Evolutionary conservation across 2,888 invertebrate genomes (phyloP).

Genomic region (Spatulosminthurus flaviceps): DNA sequence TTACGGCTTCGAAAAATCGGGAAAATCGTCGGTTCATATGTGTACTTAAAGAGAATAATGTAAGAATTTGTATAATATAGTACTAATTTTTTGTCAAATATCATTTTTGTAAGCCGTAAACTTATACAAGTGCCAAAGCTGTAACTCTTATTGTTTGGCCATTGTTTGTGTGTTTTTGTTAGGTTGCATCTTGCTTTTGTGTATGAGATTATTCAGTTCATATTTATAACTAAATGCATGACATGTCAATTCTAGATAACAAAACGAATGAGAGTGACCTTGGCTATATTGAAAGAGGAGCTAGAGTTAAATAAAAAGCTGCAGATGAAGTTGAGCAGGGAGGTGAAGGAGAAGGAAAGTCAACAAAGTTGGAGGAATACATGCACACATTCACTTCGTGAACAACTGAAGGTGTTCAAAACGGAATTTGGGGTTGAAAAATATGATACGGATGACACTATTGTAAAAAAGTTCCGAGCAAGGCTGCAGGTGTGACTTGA

Average conservation of each 20-base stretch:
- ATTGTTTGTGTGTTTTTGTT: neutral
- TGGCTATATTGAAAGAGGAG: conserved; percentile 95
- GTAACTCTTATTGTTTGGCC: no score
- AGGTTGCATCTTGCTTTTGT: neutral
- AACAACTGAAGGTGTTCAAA: conserved; percentile 97
- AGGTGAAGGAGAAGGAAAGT: conserved; percentile 99
- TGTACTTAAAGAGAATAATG: conserved; percentile 93
- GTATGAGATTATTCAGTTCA: no score
- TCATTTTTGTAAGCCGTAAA: neutral
- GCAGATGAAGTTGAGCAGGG: conserved; percentile 94
- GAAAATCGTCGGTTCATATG: conserved; percentile 90
- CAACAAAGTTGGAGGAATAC: conserved; percentile 98
- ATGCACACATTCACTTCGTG: no score
- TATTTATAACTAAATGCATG: no score
- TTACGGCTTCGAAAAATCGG: conserved; percentile 93
- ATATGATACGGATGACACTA: conserved; percentile 98
- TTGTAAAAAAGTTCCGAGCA: conserved; percentile 94
- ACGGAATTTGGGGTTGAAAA: conserved; percentile 98
- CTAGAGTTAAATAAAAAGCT: conserved; percentile 94
- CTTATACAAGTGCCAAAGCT: neutral
- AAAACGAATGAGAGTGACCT: conserved; percentile 86
- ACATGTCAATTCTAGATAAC: conserved; percentile 85
- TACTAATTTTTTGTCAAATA: conserved; percentile 1
- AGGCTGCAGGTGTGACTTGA: conserved; percentile 74
- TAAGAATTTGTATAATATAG: conserved; percentile 66